Evolutionary conservation across 2,797 vertebrate genomes (phyloP).

Genomic region (Lagorchestes hirsutus): DNA sequence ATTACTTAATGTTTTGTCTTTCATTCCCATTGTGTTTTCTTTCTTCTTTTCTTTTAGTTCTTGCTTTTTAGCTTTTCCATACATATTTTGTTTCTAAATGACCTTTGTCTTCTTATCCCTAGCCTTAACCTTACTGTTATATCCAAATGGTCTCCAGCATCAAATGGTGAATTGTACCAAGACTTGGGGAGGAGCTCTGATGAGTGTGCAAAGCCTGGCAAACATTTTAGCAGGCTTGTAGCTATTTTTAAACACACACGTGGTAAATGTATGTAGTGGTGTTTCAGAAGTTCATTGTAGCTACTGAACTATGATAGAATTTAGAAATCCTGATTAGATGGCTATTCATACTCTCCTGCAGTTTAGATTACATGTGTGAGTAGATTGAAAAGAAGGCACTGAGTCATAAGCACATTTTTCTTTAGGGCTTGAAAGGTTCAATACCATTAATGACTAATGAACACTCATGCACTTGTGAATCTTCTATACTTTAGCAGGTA

Average conservation of each 20-base stretch:
- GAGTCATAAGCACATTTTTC: neutral
- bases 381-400: neutral
- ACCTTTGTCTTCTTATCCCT: neutral
- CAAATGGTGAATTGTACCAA: neutral
- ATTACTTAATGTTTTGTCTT: neutral
- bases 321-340: neutral
- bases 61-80: neutral
- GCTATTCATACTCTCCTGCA: neutral
- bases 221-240: neutral
- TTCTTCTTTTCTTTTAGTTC: neutral
- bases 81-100: neutral
- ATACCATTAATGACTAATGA: neutral
- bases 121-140: neutral
- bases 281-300: neutral
- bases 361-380: neutral
- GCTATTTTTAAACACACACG: neutral
- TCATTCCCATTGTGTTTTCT: neutral
- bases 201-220: neutral
- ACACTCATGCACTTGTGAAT: neutral
- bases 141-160: neutral
- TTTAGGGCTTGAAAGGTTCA: neutral
- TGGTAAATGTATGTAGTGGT: neutral
- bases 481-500: neutral
- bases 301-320: neutral
- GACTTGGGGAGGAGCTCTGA: neutral